Evolutionary conservation across 2,113 vertebrate genomes (phyloP).

Genomic region (Callipepla squamata): DNA sequence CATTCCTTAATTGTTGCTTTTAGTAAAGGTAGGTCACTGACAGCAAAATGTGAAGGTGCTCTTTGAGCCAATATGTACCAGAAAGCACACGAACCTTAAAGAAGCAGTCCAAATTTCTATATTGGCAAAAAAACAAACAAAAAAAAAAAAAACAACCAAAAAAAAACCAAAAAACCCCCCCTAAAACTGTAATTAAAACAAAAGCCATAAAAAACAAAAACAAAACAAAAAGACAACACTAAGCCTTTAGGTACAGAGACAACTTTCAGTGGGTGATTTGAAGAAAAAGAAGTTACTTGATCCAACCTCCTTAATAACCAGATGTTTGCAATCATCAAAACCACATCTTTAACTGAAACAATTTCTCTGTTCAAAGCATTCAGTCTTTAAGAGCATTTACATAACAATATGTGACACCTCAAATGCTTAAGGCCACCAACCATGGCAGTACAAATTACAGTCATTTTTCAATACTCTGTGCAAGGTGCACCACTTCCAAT

Average conservation of each 20-base stretch:
- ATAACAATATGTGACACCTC: conserved; percentile 82
- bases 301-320: conserved; percentile 83
- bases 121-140: background rate
- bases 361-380: conserved; percentile 73
- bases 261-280: background rate
- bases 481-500: conserved; percentile 78
- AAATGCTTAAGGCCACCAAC: conserved; percentile 81
- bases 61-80: background rate
- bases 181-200: no score
- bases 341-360: conserved; percentile 69
- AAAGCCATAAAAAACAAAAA: no score
- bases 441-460: conserved; percentile 84
- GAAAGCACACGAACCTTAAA: background rate
- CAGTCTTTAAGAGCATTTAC: conserved; percentile 78
- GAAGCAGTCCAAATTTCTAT: background rate
- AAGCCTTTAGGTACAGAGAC: background rate
- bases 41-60: background rate
- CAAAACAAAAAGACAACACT: background rate
- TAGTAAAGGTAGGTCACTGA: background rate
- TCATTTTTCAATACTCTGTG: conserved; percentile 82
- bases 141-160: no score
- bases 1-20: background rate
- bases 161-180: no score
- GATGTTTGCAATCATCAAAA: conserved; percentile 79
- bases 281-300: conserved; percentile 36